Evolutionary conservation across 1,140 invertebrate genomes (phyloP).

Genomic region (Magallana ariakensis): DNA sequence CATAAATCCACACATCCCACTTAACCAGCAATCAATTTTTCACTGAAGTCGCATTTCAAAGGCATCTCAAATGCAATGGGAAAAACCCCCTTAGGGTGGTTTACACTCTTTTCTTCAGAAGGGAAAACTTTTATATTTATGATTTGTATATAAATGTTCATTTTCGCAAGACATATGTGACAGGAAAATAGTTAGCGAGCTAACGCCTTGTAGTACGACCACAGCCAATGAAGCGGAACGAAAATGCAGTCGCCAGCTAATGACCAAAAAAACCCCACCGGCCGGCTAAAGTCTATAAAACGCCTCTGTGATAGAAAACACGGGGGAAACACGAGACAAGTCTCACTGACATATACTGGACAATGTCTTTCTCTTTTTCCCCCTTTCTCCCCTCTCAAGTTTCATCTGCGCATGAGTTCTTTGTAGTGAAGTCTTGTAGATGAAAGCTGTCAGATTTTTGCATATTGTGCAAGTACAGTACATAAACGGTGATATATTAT

Average conservation of each 20-base stretch:
- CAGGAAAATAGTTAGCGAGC: neutral
- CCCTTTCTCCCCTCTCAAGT: neutral
- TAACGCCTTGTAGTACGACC: conserved; percentile 7
- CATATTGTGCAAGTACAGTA: neutral
- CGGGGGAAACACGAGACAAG: neutral
- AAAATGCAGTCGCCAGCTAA: neutral
- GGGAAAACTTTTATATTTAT: neutral
- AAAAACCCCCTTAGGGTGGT: neutral
- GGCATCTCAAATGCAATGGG: neutral
- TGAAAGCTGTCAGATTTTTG: conserved; percentile 4
- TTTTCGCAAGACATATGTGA: neutral
- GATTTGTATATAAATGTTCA: conserved; percentile 11
- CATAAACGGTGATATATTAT: too few relatives aligned
- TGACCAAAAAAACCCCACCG: neutral
- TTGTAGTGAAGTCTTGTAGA: neutral
- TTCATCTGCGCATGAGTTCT: neutral
- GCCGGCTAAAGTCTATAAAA: neutral
- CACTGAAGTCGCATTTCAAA: neutral
- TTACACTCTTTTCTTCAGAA: neutral
- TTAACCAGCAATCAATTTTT: neutral
- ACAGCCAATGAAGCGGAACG: neutral
- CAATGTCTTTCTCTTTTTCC: neutral
- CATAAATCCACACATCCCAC: neutral
- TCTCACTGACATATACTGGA: neutral
- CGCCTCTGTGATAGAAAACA: neutral